Evolutionary conservation across 2,797 vertebrate species (phyloP).

Genomic region (Denticeps clupeoides): DNA sequence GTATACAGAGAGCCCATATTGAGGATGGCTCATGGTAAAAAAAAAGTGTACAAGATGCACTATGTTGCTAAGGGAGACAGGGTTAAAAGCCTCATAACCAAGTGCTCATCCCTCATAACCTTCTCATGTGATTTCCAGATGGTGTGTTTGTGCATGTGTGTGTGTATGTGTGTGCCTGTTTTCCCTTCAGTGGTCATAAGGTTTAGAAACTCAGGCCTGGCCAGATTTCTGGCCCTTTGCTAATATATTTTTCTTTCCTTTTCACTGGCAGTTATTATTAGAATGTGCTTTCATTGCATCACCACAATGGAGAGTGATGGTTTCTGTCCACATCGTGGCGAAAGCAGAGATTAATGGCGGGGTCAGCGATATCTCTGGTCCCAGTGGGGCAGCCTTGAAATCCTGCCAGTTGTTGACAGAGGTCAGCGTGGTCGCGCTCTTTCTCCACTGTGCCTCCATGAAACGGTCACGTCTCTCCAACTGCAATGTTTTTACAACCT

Average conservation of each 20-base stretch:
- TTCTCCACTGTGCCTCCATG: slow-evolving; percentile 22
- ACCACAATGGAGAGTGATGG: slow-evolving; percentile 36
- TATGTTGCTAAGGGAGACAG: slow-evolving; percentile 12
- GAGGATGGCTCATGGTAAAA: slow-evolving; percentile 1
- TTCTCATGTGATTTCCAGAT: slow-evolving; percentile 31
- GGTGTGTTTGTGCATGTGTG: slow-evolving; percentile 26
- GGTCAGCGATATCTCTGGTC: slow-evolving; percentile 40
- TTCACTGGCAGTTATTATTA: slow-evolving; percentile 34
- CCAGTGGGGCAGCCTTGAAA: slow-evolving; percentile 35
- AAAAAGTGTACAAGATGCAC: slow-evolving; percentile 24
- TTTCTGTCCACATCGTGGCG: slow-evolving; percentile 30
- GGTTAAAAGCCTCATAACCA: slow-evolving; percentile 16
- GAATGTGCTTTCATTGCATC: slow-evolving; percentile 40
- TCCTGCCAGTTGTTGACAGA: slow-evolving; percentile 40
- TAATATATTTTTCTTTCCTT: slow-evolving; percentile 28
- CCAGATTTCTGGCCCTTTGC: slow-evolving; percentile 16
- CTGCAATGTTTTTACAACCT: slow-evolving; percentile 33
- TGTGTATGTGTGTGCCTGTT: too few relatives aligned
- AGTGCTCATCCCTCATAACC: slow-evolving; percentile 8
- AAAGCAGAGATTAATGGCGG: slow-evolving; percentile 43
- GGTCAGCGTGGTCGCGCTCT: slow-evolving; percentile 34
- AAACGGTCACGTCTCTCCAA: slow-evolving; percentile 31
- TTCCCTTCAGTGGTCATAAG: slow-evolving; percentile 33
- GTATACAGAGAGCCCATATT: slow-evolving; percentile 8
- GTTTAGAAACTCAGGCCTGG: slow-evolving; percentile 24